Conservation (phyloP, 2,888 invertebrate species). For the Junonia oenone region DNA sequence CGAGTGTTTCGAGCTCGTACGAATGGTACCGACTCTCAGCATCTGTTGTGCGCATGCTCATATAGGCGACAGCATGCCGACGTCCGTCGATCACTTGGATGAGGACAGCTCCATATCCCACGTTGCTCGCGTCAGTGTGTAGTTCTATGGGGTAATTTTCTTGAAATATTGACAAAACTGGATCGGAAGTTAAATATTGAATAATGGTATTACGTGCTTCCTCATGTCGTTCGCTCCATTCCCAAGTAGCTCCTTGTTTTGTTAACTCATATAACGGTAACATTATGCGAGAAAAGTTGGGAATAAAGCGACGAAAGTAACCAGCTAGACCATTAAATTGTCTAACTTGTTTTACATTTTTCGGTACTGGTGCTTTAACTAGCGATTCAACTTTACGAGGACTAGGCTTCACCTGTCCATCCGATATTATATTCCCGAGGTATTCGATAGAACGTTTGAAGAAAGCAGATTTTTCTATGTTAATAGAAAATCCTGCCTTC, state of each 20-base stretch:
- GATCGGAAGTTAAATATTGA: not conserved
- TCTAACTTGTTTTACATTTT: not conserved
- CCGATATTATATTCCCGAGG: slow-evolving; percentile 6
- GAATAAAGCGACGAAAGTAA: not conserved
- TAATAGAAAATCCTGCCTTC: slow-evolving; percentile 31
- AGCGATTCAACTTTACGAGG: not conserved
- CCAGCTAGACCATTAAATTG: not conserved
- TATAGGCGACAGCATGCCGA: slow-evolving; percentile 25
- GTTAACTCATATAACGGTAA: slow-evolving; percentile 23
- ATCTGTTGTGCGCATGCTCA: slow-evolving; percentile 28
- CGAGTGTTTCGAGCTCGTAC: slow-evolving; percentile 32
- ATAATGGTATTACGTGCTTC: not conserved
- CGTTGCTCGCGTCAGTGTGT: slow-evolving; percentile 12
- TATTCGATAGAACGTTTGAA: slow-evolving; percentile 15
- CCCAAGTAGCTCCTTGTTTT: slow-evolving; percentile 9
- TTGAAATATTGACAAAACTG: not conserved
- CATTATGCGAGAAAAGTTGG: slow-evolving; percentile 16
- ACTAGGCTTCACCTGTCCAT: slow-evolving; percentile 1
- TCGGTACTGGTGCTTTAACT: not conserved
- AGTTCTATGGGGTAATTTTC: slow-evolving; percentile 22
- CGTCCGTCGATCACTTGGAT: slow-evolving; percentile 9
- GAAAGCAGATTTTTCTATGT: slow-evolving; percentile 7
- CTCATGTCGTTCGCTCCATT: slow-evolving; percentile 11
- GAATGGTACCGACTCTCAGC: slow-evolving; percentile 31
- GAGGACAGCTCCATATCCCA: not conserved